Evolutionary conservation across 1,140 invertebrate genomes (phyloP).

Genomic region (Lutraria rhynchaena): DNA sequence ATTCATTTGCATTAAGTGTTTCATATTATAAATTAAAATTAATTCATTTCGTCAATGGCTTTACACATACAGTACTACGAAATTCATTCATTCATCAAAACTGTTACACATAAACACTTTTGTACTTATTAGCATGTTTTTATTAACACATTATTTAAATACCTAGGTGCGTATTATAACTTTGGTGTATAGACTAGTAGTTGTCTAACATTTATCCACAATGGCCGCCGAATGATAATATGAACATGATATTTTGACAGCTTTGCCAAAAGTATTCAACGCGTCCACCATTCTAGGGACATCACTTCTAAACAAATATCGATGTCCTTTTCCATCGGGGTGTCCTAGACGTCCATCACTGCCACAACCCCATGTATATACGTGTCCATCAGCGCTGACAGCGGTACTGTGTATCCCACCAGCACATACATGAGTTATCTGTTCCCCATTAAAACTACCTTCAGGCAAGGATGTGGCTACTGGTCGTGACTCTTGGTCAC

Average conservation of each 20-base stretch:
- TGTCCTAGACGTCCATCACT: conserved; percentile 96
- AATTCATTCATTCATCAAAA: too few species aligned
- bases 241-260: conserved; percentile 55
- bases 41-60: too few species aligned
- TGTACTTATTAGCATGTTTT: too few species aligned
- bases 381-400: conserved; percentile 92
- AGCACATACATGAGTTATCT: conserved; percentile 94
- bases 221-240: conserved; percentile 68
- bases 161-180: too few species aligned
- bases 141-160: too few species aligned
- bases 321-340: conserved; percentile 85
- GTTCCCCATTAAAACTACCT: conserved; percentile 90
- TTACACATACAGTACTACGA: too few species aligned
- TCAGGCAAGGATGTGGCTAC: conserved; percentile 87
- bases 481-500: conserved; percentile 84
- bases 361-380: conserved; percentile 97
- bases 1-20: too few species aligned
- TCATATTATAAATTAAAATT: too few species aligned
- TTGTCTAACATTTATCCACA: conserved; percentile 1
- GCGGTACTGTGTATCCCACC: conserved; percentile 96
- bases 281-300: conserved; percentile 62
- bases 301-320: conserved; percentile 68
- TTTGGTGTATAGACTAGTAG: too few species aligned
- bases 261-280: conserved; percentile 21
- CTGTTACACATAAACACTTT: too few species aligned